A percentile compares a stretch with the other conserved stretches of the same genome.
These are phyloP conservation scores for Drosophila macrospina DNA, from an alignment of 2,888 invertebrate species.

Conservation along the genomic window DNA sequence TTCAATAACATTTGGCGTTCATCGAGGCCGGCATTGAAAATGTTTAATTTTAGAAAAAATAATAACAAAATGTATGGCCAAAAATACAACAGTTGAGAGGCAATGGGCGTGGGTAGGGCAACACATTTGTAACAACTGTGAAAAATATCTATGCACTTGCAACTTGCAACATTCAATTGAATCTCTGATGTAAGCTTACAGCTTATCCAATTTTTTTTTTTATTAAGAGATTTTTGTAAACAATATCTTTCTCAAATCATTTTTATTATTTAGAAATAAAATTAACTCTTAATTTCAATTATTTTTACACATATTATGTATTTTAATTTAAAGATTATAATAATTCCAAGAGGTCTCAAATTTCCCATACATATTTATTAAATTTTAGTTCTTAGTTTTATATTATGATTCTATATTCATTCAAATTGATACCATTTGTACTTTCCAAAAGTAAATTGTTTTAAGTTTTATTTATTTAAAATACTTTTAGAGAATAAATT, in stretches of 20 bases:
- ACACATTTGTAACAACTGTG: slow-evolving; percentile 7
- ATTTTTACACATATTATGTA: too few species aligned
- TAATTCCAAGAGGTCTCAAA: too few species aligned
- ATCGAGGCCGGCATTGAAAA: slow-evolving; percentile 72
- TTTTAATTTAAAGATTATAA: too few species aligned
- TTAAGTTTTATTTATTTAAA: too few species aligned
- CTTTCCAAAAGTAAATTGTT: too few species aligned
- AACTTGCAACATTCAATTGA: slow-evolving; percentile 2
- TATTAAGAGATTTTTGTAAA: not conserved
- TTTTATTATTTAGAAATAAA: too few species aligned
- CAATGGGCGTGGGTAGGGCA: slow-evolving; percentile 38
- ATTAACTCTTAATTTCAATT: not conserved
- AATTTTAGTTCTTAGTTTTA: too few species aligned
- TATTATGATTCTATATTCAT: too few species aligned
- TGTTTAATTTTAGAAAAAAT: slow-evolving; percentile 69
- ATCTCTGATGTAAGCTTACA: not conserved
- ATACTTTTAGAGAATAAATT: too few species aligned
- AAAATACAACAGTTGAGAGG: slow-evolving; percentile 47
- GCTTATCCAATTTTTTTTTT: not conserved
- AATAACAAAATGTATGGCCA: slow-evolving; percentile 60
- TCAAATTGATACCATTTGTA: too few species aligned
- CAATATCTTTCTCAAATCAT: not conserved
- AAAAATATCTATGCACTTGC: slow-evolving; percentile 14
- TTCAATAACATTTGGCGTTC: slow-evolving; percentile 73
- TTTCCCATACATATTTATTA: too few species aligned